Conservation (phyloP, 1,140 invertebrate genomes). For the Ericerus pela region DNA sequence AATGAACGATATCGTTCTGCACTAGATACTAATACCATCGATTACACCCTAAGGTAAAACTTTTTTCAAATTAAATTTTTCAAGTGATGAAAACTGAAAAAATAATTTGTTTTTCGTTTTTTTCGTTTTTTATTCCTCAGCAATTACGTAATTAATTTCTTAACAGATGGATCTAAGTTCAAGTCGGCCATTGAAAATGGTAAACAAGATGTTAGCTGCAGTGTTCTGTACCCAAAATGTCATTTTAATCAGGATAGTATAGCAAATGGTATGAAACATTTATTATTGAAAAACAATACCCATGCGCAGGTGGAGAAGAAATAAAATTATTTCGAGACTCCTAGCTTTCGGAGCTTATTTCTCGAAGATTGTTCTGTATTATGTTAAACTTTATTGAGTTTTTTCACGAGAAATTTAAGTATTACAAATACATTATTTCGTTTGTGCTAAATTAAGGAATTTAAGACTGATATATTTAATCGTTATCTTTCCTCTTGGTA, state of each 20-base stretch:
- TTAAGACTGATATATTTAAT: too few relatives aligned
- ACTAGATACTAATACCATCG: not conserved
- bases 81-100: not conserved
- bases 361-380: too few relatives aligned
- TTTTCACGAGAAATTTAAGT: too few relatives aligned
- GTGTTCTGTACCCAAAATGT: slow-evolving; percentile 41
- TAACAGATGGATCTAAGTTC: slow-evolving; percentile 56
- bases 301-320: too few relatives aligned
- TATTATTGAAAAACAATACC: not conserved
- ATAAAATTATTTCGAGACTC: too few relatives aligned
- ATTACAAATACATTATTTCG: too few relatives aligned
- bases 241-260: slow-evolving; percentile 45
- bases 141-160: slow-evolving; percentile 51
- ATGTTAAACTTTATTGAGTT: too few relatives aligned
- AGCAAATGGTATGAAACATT: slow-evolving; percentile 23
- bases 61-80: slow-evolving; percentile 5
- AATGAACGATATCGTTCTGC: too few relatives aligned
- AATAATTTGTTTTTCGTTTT: not conserved
- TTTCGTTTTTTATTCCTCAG: slow-evolving; percentile 33
- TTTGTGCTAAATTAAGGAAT: too few relatives aligned
- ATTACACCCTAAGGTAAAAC: slow-evolving; percentile 5
- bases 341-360: too few relatives aligned
- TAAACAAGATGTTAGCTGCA: slow-evolving; percentile 41
- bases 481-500: too few relatives aligned
- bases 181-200: slow-evolving; percentile 57